A percentile compares a stretch with the other conserved stretches of the same genome.
Conservation (phyloP, 2,888 invertebrate genomes). For the Drosophila sordidula region DNA sequence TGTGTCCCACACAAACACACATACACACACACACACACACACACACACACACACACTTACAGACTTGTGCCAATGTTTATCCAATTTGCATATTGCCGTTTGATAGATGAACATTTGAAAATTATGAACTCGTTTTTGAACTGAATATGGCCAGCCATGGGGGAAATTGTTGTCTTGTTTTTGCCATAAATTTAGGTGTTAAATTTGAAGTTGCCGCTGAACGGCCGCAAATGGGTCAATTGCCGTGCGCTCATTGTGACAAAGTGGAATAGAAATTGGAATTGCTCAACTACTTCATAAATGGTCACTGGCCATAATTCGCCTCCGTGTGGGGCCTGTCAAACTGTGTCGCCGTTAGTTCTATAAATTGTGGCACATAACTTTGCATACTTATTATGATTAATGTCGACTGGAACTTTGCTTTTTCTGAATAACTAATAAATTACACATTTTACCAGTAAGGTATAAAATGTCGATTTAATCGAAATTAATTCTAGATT, state of each 20-base stretch:
- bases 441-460: neutral
- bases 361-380: constrained; percentile 1
- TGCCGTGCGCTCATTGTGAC: constrained; percentile 49
- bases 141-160: constrained; percentile 46
- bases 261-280: constrained; percentile 41
- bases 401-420: neutral
- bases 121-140: constrained; percentile 49
- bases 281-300: constrained; percentile 26
- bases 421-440: too few relatives aligned
- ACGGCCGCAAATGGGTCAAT: constrained; percentile 64
- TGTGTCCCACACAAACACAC: constrained; percentile 35
- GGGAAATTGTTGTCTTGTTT: constrained; percentile 12
- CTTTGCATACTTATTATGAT: neutral
- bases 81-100: constrained; percentile 61
- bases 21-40: constrained; percentile 2
- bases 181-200: constrained; percentile 64
- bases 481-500: neutral
- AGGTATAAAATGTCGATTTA: too few relatives aligned
- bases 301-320: constrained; percentile 37
- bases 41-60: constrained; percentile 2
- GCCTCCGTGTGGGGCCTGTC: constrained; percentile 18
- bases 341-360: constrained; percentile 8
- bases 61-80: constrained; percentile 34
- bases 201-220: constrained; percentile 37
- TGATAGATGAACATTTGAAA: constrained; percentile 45